Evolutionary conservation across 2,888 invertebrate genomes (phyloP).

Genomic region (Marronus borbonicus): DNA sequence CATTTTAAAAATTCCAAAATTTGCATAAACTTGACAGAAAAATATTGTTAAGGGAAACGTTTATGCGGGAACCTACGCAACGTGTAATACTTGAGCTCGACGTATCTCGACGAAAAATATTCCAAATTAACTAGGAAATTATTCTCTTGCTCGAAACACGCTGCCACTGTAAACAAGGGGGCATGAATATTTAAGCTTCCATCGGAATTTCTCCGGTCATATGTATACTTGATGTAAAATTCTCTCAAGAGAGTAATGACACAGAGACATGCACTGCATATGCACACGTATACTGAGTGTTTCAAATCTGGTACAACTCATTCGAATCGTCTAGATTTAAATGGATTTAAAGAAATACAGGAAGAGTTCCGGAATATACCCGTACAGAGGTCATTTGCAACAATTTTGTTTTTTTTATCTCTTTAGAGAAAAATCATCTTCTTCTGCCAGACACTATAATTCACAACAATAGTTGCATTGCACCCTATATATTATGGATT

Average conservation of each 20-base stretch:
- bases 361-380: too few species aligned
- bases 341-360: too few species aligned
- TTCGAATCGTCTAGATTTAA: too few species aligned
- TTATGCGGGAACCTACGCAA: neutral
- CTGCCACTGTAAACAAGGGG: conserved; percentile 34
- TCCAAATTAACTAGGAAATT: conserved; percentile 35
- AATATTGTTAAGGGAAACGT: conserved; percentile 9
- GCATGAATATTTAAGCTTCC: conserved; percentile 32
- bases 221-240: neutral
- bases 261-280: neutral
- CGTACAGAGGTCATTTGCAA: too few species aligned
- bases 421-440: too few species aligned
- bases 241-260: conserved; percentile 8
- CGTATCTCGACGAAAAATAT: conserved; percentile 11
- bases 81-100: neutral
- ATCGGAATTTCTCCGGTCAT: conserved; percentile 5
- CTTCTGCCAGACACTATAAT: too few species aligned
- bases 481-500: too few species aligned
- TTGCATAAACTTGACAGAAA: conserved; percentile 31
- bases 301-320: too few species aligned
- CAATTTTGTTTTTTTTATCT: too few species aligned
- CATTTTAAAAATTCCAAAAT: conserved; percentile 19
- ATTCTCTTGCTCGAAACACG: conserved; percentile 12
- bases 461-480: too few species aligned
- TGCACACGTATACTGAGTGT: neutral